phyloP scores from a whole-genome alignment of 2,888 invertebrate species.

The Tromatobia lineatoria region DNA sequence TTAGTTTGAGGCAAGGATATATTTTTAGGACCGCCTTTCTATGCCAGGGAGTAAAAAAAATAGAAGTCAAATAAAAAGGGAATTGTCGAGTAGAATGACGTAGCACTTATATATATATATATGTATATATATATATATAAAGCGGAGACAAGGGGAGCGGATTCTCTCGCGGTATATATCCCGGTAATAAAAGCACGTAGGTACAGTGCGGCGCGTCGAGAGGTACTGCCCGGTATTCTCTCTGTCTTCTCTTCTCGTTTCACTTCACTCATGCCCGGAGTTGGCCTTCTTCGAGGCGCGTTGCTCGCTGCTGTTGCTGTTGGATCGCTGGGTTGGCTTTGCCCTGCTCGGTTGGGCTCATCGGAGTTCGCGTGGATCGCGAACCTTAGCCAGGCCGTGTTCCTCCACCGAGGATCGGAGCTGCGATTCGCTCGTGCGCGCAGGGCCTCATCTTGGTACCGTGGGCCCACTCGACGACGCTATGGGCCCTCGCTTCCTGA shows the following conservation, averaged over 20 bases:
- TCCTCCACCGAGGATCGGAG: not conserved
- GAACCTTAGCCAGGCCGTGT: conserved; percentile 17
- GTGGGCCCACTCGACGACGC: not conserved
- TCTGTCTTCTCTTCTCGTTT: conserved; percentile 72
- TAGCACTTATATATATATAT: not conserved
- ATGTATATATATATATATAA: conserved; percentile 34
- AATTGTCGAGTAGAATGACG: not conserved
- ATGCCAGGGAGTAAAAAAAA: conserved; percentile 23
- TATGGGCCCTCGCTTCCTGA: conserved; percentile 7
- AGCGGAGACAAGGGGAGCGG: conserved; percentile 39
- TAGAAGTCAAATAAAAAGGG: not conserved
- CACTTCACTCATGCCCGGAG: conserved; percentile 59
- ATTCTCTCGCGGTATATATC: conserved; percentile 52
- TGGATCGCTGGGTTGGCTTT: not conserved
- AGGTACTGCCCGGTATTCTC: conserved; percentile 81
- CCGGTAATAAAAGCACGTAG: conserved; percentile 81
- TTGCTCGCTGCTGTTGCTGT: conserved; percentile 18
- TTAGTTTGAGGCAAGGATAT: conserved; percentile 5
- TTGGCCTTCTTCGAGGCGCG: conserved; percentile 57
- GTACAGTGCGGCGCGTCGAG: conserved; percentile 80
- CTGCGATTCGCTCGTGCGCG: conserved; percentile 37
- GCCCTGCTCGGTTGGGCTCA: conserved; percentile 18
- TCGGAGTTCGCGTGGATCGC: conserved; percentile 13
- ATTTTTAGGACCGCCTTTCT: not conserved
- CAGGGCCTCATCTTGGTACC: conserved; percentile 15